Conservation (phyloP, 1,140 invertebrate species). For the Atta cephalotes region DNA sequence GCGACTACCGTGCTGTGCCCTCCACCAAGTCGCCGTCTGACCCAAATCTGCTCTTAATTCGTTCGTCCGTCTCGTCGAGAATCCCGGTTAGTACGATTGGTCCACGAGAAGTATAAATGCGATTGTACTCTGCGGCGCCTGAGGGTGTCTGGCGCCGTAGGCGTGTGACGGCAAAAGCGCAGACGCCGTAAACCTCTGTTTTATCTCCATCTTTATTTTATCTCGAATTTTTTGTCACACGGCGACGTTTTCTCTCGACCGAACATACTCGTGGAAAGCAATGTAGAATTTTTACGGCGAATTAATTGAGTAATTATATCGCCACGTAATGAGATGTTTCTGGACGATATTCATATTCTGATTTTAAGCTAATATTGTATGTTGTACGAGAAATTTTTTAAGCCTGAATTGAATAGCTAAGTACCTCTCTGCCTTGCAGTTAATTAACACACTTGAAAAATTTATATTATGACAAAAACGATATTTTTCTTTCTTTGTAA, state of each 20-base stretch:
- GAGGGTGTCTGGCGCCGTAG: slow-evolving; percentile 12
- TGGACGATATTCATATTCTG: background rate
- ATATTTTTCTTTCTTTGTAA: too few species aligned
- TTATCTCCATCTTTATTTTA: background rate
- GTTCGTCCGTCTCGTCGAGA: background rate
- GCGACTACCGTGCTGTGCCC: background rate
- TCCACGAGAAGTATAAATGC: background rate
- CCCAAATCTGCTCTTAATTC: slow-evolving; percentile 51
- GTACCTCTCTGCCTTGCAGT: too few species aligned
- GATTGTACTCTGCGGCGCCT: background rate
- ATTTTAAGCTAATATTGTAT: too few species aligned
- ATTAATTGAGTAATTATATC: background rate
- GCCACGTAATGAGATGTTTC: background rate
- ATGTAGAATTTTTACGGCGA: background rate
- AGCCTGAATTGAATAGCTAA: too few species aligned
- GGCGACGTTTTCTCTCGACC: background rate
- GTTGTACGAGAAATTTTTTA: too few species aligned
- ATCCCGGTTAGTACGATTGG: background rate
- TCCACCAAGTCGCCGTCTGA: slow-evolving; percentile 35
- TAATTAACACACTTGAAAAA: too few species aligned
- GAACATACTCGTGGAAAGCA: background rate
- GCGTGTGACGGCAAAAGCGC: background rate
- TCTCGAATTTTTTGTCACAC: background rate
- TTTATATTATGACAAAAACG: too few species aligned
- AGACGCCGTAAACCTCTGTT: background rate